Percentiles rank a stretch among this genome's conserved stretches.
phyloP scores from a whole-genome alignment of 2,113 vertebrate species.

The Bujurquina vittata region DNA sequence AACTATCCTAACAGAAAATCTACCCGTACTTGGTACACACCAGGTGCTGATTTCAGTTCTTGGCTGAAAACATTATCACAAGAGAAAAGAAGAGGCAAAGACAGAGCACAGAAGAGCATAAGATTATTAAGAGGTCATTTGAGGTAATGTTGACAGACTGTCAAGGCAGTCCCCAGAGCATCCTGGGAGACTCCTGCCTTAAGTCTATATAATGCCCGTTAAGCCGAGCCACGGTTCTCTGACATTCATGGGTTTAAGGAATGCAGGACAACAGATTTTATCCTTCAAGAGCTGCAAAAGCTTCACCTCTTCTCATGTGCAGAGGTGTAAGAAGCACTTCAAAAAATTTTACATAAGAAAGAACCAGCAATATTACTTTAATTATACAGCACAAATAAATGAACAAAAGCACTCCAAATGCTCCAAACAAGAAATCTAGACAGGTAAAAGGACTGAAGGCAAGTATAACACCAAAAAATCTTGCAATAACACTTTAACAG shows the following conservation, averaged over 20 bases:
- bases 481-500: not conserved
- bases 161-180: conserved; percentile 46
- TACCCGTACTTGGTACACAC: not conserved
- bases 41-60: not conserved
- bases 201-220: conserved; percentile 60
- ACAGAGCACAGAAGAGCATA: not conserved
- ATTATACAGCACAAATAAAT: not conserved
- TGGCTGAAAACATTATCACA: not conserved
- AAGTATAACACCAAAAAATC: not conserved
- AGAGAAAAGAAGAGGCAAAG: not conserved
- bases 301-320: not conserved
- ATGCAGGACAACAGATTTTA: not conserved
- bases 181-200: conserved; percentile 33
- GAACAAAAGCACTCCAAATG: not conserved
- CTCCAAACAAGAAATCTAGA: not conserved
- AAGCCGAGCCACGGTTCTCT: conserved; percentile 39
- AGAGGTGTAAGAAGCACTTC: not conserved
- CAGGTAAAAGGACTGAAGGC: not conserved
- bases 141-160: conserved; percentile 47
- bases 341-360: not conserved
- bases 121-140: not conserved
- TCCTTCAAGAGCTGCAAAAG: not conserved
- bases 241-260: conserved; percentile 29
- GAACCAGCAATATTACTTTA: not conserved
- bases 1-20: not conserved